phyloP scores from a whole-genome alignment of 2,113 vertebrate genomes.

The Vidua macroura region DNA sequence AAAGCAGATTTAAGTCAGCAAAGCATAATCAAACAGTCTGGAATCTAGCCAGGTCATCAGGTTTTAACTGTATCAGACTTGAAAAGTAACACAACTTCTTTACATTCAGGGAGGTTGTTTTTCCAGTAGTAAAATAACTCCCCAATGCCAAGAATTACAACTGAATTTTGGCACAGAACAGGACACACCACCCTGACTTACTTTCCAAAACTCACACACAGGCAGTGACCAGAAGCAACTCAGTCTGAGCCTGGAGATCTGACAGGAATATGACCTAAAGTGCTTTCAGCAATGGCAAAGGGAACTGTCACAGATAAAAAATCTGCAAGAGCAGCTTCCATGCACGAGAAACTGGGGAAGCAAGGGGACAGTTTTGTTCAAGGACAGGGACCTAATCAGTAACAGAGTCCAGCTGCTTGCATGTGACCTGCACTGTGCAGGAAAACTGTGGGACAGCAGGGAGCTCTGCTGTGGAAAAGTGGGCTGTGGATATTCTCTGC shows the following conservation, averaged over 20 bases:
- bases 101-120: not conserved
- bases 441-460: not conserved
- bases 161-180: not conserved
- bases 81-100: not conserved
- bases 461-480: not conserved
- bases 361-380: not conserved
- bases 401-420: not conserved
- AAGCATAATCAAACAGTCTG: constrained; percentile 17
- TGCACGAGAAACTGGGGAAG: not conserved
- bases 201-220: not conserved
- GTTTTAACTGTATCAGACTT: not conserved
- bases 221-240: not conserved
- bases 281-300: not conserved
- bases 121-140: not conserved
- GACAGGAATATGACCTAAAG: not conserved
- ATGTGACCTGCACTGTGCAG: fast-evolving
- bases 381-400: not conserved
- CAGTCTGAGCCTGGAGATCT: not conserved
- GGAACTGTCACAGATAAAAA: not conserved
- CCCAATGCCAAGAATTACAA: not conserved
- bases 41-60: not conserved
- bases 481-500: no score
- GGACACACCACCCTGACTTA: not conserved
- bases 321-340: not conserved
- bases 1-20: constrained; percentile 14